A percentile compares a stretch with the other conserved stretches of the same genome.
Conservation (phyloP, 2,797 vertebrate species). For the Phaenicophaeus curvirostris region DNA sequence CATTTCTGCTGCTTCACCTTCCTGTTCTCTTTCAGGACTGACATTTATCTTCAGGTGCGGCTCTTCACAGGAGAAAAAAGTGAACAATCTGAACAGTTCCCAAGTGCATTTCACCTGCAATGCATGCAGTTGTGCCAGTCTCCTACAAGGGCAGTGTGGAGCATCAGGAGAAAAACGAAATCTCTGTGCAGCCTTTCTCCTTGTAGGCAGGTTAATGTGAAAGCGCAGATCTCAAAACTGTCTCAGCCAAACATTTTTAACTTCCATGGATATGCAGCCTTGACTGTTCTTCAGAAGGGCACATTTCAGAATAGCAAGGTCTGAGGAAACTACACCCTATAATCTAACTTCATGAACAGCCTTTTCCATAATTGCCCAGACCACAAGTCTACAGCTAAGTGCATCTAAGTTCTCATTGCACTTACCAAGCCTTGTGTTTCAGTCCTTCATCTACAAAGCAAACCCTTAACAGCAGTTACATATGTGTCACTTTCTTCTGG, state of each 20-base stretch:
- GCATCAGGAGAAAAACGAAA: not conserved
- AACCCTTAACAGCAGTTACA: not conserved
- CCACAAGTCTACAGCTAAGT: not conserved
- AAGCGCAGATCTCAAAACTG: not conserved
- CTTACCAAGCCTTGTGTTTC: not conserved
- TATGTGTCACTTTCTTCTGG: not conserved
- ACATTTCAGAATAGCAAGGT: not conserved
- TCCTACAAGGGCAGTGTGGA: not conserved
- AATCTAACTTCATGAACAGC: not conserved
- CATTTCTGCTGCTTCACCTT: not conserved
- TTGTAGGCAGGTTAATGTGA: not conserved
- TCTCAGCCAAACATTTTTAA: not conserved
- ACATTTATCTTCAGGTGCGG: accelerated
- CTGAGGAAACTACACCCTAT: not conserved
- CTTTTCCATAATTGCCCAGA: not conserved
- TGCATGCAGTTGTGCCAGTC: not conserved
- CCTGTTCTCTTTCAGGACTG: not conserved
- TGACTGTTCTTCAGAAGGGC: not conserved
- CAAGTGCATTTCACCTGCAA: not conserved
- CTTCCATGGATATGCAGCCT: not conserved
- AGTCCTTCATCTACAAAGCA: not conserved
- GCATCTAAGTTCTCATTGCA: not conserved
- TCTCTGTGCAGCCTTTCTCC: not conserved
- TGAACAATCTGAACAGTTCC: not conserved
- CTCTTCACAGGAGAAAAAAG: not conserved